Conservation (phyloP, 2,113 vertebrate genomes). For the Grammomys dolichurus region DNA sequence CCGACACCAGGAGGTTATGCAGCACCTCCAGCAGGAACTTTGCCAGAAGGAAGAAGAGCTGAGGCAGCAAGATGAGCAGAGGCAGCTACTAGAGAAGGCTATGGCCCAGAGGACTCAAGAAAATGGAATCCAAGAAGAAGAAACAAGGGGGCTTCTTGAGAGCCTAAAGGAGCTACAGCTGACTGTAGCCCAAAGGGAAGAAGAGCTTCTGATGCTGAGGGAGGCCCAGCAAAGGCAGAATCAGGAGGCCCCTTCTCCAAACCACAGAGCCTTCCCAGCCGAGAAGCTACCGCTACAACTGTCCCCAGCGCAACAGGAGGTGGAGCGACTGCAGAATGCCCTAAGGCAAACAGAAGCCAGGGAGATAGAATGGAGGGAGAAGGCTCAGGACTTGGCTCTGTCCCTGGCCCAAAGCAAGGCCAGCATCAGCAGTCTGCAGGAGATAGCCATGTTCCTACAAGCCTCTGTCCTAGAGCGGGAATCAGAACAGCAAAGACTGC, state of each 20-base stretch:
- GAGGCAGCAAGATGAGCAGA: slow-evolving; percentile 55
- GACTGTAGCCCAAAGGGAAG: slow-evolving; percentile 73
- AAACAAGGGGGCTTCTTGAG: slow-evolving; percentile 56
- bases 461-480: slow-evolving; percentile 84
- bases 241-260: slow-evolving; percentile 21
- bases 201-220: slow-evolving; percentile 78
- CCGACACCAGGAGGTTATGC: slow-evolving; percentile 62
- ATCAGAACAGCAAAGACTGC: slow-evolving; percentile 74
- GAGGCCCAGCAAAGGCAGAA: slow-evolving; percentile 64
- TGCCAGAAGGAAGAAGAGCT: slow-evolving; percentile 70
- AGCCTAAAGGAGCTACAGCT: slow-evolving; percentile 69
- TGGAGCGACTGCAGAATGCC: slow-evolving; percentile 71
- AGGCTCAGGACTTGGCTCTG: slow-evolving; percentile 76
- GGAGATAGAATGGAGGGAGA: slow-evolving; percentile 86
- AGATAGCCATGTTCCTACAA: slow-evolving; percentile 79
- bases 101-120: slow-evolving; percentile 41
- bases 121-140: slow-evolving; percentile 47
- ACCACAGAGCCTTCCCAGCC: slow-evolving; percentile 39
- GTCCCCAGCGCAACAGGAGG: slow-evolving; percentile 69
- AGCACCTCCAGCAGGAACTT: slow-evolving; percentile 73
- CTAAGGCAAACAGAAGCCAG: slow-evolving; percentile 84
- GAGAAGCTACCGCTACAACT: slow-evolving; percentile 26
- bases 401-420: slow-evolving; percentile 82
- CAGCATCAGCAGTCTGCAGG: slow-evolving; percentile 77
- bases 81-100: slow-evolving; percentile 68